Percentiles rank a stretch among this genome's conserved stretches.
phyloP scores from a whole-genome alignment of 1,140 invertebrate genomes.

The Hylaeus anthracinus region DNA sequence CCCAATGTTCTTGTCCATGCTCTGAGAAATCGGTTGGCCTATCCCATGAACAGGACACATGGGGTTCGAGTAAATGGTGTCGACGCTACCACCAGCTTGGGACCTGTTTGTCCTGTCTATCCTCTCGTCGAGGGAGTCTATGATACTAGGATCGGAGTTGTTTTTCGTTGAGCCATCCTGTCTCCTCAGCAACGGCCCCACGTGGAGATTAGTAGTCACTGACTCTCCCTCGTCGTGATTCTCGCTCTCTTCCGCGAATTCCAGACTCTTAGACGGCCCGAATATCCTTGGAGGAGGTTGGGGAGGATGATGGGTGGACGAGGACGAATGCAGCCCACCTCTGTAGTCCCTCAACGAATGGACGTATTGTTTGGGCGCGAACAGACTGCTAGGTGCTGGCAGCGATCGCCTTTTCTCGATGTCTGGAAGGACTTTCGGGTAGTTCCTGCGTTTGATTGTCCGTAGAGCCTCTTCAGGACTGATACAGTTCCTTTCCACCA shows the following conservation, averaged over 20 bases:
- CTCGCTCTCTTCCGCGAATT: slow-evolving; percentile 69
- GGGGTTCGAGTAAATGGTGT: slow-evolving; percentile 58
- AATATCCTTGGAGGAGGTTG: slow-evolving; percentile 73
- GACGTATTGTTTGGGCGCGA: slow-evolving; percentile 60
- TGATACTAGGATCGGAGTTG: slow-evolving; percentile 68
- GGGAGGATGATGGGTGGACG: slow-evolving; percentile 62
- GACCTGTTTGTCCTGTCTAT: slow-evolving; percentile 37
- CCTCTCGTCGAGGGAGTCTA: slow-evolving; percentile 65
- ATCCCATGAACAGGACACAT: slow-evolving; percentile 68
- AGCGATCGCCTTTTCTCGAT: slow-evolving; percentile 77
- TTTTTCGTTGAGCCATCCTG: slow-evolving; percentile 62
- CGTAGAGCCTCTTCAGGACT: slow-evolving; percentile 86
- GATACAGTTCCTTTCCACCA: slow-evolving; percentile 72
- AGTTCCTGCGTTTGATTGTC: slow-evolving; percentile 88
- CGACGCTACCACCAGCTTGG: slow-evolving; percentile 51
- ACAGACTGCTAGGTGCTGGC: slow-evolving; percentile 70
- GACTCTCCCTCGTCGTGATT: slow-evolving; percentile 60
- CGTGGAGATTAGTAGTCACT: slow-evolving; percentile 75
- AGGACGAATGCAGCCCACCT: slow-evolving; percentile 36
- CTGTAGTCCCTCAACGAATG: slow-evolving; percentile 66
- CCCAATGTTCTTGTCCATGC: slow-evolving; percentile 58
- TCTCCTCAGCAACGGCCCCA: slow-evolving; percentile 71
- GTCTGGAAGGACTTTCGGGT: slow-evolving; percentile 91
- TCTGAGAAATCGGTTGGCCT: slow-evolving; percentile 33
- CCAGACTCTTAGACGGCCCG: slow-evolving; percentile 64